Base-by-base conservation (phyloP, 2,797 vertebrate genomes). In the Enteromius fasciolatus region DNA sequence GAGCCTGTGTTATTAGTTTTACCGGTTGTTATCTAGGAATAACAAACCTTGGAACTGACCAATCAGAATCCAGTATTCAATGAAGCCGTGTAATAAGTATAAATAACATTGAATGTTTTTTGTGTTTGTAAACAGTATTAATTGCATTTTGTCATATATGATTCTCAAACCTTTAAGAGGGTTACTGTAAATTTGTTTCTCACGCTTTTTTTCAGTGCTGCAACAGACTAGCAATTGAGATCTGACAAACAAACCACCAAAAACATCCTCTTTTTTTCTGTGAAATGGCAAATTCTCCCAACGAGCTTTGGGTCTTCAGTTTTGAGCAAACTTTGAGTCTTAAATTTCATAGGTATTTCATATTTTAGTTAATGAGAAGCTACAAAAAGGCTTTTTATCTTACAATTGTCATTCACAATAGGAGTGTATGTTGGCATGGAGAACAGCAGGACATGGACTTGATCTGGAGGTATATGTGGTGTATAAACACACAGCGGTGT, bases 391-490 rank as follows among this genome's bases (percentile, higher is more conserved):
- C 20, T n/a, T 54, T 54, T 54, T 54, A n/a, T 1, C 52, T n/a
- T n/a, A n/a, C 9, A 0, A 6, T 28, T 61, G 0, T 0, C 23
- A 59, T 25, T 2, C 41, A 28, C 12, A 61, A 15, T 28, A 61
- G 25, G 25, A 61, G 25, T 61, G 25, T 15, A 61, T 15, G 14
- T 46, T 7, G 1, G 39, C n/a, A 5, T 20, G 39, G 36, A 25
- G 12, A 69, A 69, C 67, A 25, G 23, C 14, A 28, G 41, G 14
- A 46, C 12, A 46, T 4, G 14, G 14, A 8, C 41, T 46, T 70
- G 14, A 46, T 25, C 20, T 68, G 36, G 10, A 68, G 36, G 36
- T 14, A 18, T 85, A 80, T 74, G 59, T 75, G 33, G 73, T 28
- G 28, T 28, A 15, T 61, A 61, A 25, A 59, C 23, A 61, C 59